phyloP scores from a whole-genome alignment of 2,113 vertebrate species.

The Mirounga angustirostris region DNA sequence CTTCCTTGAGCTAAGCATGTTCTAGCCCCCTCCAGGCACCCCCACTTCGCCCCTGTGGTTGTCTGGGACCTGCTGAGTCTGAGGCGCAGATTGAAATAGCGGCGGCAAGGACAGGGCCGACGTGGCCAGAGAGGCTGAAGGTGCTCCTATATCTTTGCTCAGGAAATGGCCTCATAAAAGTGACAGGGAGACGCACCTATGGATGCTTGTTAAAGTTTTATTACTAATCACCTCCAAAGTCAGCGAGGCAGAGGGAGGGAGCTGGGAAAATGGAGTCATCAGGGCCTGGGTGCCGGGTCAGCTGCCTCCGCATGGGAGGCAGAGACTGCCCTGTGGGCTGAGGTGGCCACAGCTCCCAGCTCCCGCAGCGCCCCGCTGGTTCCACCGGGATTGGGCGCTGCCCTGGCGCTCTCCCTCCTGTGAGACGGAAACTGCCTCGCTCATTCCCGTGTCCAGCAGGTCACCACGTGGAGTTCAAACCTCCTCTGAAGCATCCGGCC shows the following conservation, averaged over 20 bases:
- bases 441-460: neutral
- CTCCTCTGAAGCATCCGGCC: neutral
- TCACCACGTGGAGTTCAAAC: neutral
- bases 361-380: neutral
- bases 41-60: neutral
- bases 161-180: conserved; percentile 95
- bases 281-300: conserved; percentile 76
- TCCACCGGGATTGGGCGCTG: neutral
- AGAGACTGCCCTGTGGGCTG: neutral
- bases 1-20: neutral
- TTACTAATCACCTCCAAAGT: conserved; percentile 96
- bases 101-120: conserved; percentile 18
- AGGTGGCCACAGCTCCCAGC: neutral
- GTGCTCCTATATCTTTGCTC: conserved; percentile 89
- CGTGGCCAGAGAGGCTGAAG: conserved; percentile 86
- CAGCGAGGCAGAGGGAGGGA: conserved; percentile 77
- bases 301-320: neutral
- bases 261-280: conserved; percentile 91
- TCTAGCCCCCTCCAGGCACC: neutral
- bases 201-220: conserved; percentile 96
- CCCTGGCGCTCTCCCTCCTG: neutral
- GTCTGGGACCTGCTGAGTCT: conserved; percentile 28
- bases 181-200: conserved; percentile 94
- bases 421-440: neutral
- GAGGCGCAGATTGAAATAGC: neutral